Conservation (phyloP, 2,888 invertebrate species). For the Tethea ocularis region DNA sequence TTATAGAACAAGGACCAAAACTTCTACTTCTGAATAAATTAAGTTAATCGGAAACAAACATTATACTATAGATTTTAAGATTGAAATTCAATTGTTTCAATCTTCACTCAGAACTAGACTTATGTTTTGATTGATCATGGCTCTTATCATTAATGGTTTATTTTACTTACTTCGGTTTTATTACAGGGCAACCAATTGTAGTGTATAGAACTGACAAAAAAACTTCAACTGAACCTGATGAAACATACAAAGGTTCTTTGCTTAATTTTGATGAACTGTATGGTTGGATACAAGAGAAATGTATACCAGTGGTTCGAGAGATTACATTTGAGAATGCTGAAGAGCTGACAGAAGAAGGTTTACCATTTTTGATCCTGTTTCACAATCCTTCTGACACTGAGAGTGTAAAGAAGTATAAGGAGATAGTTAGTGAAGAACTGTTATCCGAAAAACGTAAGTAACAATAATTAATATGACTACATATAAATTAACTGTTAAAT, state of each 20-base stretch:
- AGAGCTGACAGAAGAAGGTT: conserved; percentile 98
- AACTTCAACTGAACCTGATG: conserved; percentile 91
- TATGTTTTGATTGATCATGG: too few relatives aligned
- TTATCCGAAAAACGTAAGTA: conserved; percentile 95
- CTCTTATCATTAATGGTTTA: not conserved
- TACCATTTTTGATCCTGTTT: conserved; percentile 99
- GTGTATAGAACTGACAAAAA: conserved; percentile 93
- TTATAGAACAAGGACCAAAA: too few relatives aligned
- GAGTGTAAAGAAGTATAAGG: conserved; percentile 93
- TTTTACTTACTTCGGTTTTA: conserved; percentile 4
- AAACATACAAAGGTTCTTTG: conserved; percentile 90
- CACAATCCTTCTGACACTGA: conserved; percentile 92
- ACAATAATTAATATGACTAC: not conserved
- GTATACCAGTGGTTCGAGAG: conserved; percentile 98
- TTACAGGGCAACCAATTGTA: conserved; percentile 88
- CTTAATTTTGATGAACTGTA: conserved; percentile 92
- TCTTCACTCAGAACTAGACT: too few relatives aligned
- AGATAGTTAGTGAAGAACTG: conserved; percentile 90
- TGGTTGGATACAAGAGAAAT: conserved; percentile 95
- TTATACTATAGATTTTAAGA: too few relatives aligned
- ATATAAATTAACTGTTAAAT: too few relatives aligned
- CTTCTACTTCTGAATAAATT: too few relatives aligned
- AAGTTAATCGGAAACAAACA: too few relatives aligned
- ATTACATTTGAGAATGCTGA: conserved; percentile 99
- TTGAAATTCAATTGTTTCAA: too few relatives aligned